Evolutionary conservation across 2,797 vertebrate genomes (phyloP).

Genomic region (Leptatherina wallacei): DNA sequence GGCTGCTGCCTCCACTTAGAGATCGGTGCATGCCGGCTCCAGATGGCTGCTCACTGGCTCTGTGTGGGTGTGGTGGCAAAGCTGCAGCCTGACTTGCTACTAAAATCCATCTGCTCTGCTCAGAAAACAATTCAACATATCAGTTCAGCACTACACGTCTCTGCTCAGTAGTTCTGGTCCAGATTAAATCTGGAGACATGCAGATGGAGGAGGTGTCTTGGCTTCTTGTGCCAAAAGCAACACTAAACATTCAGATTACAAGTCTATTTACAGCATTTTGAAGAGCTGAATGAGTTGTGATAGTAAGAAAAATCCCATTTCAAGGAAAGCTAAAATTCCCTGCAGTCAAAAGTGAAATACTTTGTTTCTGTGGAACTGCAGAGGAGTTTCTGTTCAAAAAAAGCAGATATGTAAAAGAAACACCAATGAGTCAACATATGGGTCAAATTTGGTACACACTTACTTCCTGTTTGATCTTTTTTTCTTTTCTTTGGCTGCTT

Average conservation of each 20-base stretch:
- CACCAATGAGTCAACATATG: slow-evolving; percentile 4
- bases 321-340: slow-evolving; percentile 8
- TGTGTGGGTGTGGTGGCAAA: slow-evolving; percentile 31
- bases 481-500: background rate
- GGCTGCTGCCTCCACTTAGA: slow-evolving; percentile 30
- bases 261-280: background rate
- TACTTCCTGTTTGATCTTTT: background rate
- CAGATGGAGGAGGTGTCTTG: slow-evolving; percentile 32
- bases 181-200: slow-evolving; percentile 33
- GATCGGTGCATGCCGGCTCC: slow-evolving; percentile 45
- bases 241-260: slow-evolving; percentile 1
- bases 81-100: slow-evolving; percentile 43
- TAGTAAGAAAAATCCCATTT: background rate
- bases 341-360: slow-evolving; percentile 7
- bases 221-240: background rate
- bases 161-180: slow-evolving; percentile 10
- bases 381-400: slow-evolving; percentile 35
- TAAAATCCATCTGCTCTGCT: slow-evolving; percentile 65
- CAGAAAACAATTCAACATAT: slow-evolving; percentile 31
- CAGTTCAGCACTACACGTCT: slow-evolving; percentile 23
- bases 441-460: background rate
- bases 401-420: background rate
- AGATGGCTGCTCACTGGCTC: slow-evolving; percentile 64
- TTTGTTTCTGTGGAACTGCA: slow-evolving; percentile 16
- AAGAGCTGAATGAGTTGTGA: slow-evolving; percentile 4